A percentile compares a stretch with the other conserved stretches of the same genome.
Conservation (phyloP, 1,140 invertebrate genomes). For the Acromyrmex heyeri region DNA sequence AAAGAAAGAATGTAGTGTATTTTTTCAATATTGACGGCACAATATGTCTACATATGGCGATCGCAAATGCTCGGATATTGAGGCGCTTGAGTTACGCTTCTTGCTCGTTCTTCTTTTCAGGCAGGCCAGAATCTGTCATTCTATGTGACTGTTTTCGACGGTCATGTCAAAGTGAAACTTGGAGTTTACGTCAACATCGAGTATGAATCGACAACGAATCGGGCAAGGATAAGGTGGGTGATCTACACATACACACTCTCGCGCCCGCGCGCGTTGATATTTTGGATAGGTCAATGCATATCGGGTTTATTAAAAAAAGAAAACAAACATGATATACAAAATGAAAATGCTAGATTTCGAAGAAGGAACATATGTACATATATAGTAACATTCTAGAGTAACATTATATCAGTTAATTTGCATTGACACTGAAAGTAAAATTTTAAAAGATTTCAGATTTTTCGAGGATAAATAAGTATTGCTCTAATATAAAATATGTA, state of each 20-base stretch:
- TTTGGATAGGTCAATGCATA: background rate
- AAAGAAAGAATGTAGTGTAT: background rate
- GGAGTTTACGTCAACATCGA: constrained; percentile 90
- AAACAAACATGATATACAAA: background rate
- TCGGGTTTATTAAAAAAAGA: background rate
- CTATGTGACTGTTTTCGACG: constrained; percentile 91
- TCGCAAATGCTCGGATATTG: constrained; percentile 27
- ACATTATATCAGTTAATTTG: background rate
- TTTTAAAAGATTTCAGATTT: background rate
- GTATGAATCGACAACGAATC: constrained; percentile 77
- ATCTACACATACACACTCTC: background rate
- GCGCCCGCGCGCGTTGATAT: background rate
- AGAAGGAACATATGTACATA: background rate
- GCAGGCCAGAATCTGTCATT: constrained; percentile 90
- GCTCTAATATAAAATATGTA: background rate
- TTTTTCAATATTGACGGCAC: background rate
- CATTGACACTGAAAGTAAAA: constrained; percentile 4
- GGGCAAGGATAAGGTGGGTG: constrained; percentile 78
- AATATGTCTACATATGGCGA: constrained; percentile 1
- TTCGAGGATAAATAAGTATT: background rate
- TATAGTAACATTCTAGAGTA: background rate
- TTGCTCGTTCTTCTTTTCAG: constrained; percentile 85
- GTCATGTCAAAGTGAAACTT: constrained; percentile 89
- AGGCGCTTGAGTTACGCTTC: constrained; percentile 62
- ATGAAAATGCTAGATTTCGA: background rate